Evolutionary conservation across 2,888 invertebrate species (phyloP), one percentile per base, ranked within the genome.

Genomic region (Yponomeuta plumbellus): DNA sequence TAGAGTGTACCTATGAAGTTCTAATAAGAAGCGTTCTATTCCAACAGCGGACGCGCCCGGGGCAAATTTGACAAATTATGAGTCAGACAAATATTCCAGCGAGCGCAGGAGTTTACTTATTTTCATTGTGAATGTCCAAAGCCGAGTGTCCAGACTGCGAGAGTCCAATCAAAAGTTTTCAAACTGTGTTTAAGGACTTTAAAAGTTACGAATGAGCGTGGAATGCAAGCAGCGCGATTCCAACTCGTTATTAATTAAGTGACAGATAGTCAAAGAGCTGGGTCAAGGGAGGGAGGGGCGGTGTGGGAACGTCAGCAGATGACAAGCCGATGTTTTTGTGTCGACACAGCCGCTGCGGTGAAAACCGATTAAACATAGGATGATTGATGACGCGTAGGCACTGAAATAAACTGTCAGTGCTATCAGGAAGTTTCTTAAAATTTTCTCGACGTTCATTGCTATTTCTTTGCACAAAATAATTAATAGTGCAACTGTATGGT

Each of bases 101-200:
- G 67, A 68, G 70, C 69, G 68, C 66, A 11, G 64, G 65, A 71
- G 67, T 70, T 70, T 69, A 69, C 68, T 68, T 72, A 70, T 71
- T 72, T 71, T 67, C 67, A 69, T 70, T 71, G 71, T 70, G 67
- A 68, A 69, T 67, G 59, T 68, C 65, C 39, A 26, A 40, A 58
- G n/a, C 58, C 44, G 44, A 61, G 22, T 66, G 66, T 73, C 73
- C 4, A 23, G 59, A 59, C 59, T 62, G 26, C 61, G 62, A 62
- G 62, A 23, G 77, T 75, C 75, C 80, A 81, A 83, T 83, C 80
- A 81, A 80, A 64, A 81, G 81, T 78, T 80, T 77, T 77, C 74
- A 74, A 80, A 80, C 77, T 74, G 79, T 79, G 77, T 78, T 81
- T 78, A 76, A 34, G 34, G 34, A 71, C 74, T 80, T 78, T 72